Evolutionary conservation across 2,113 vertebrate genomes (phyloP), one percentile per base, ranked within the genome.

Genomic region (Fukomys damarensis): DNA sequence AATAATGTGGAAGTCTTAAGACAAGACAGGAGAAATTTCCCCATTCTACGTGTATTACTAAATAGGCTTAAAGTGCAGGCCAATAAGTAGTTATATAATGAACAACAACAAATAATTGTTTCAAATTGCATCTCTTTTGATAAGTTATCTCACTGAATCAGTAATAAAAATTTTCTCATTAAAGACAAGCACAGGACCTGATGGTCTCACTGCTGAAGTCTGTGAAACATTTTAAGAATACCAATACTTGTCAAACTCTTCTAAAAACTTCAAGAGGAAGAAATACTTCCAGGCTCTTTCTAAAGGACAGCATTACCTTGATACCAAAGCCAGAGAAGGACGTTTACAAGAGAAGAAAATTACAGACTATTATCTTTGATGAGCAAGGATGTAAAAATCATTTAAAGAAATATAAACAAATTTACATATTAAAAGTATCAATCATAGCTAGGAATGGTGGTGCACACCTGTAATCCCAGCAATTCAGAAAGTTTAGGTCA

Each of bases 1-100:
- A 90, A 80, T 94, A 74, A 86, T 38, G 17, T 87, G 35, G 6
- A n/a, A 80, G 83, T 95, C 61, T 58, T 46, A 95, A 83, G n/a
- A 32, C 19, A 89, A 86, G 7, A 13, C 32, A 72, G 20, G 41
- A 68, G 38, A 38, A 54, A 82, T 79, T 96, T 80, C 65, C 28
- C 94, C 46, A 66, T 13, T 70, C 22, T 70, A 52, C 26, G 61
- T 65, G 7, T 87, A 74, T 80, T 87, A 80, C 7, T 43, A 52
- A n/a, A 88, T 12, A 93, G 38, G 43, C 35, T 70, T 93, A 14
- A 83, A 58, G 52, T 79, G 46, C 35, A 92, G 68, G 14, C 11
- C 52, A 68, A 24, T n/a, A 35, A 38, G 7, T 32, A 89, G 9
- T 41, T 83, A 92, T 11, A 6, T 61, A 52, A 88, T 19, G 1